Percentiles rank a stretch among this genome's conserved stretches.
Conservation (phyloP, 1,140 invertebrate species). For the Drosophila bocki region DNA sequence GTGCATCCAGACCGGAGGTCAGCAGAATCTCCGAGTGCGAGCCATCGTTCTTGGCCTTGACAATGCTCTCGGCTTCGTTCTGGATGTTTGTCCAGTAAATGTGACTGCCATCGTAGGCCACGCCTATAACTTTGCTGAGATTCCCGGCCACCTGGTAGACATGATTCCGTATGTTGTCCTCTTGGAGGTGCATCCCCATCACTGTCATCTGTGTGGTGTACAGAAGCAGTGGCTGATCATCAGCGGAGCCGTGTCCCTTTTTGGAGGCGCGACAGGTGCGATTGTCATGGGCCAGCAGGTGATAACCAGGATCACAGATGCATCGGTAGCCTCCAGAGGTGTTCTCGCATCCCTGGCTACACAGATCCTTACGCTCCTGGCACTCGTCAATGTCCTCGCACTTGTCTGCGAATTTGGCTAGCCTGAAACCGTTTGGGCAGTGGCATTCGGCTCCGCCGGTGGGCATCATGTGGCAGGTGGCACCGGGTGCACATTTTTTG, state of each 20-base stretch:
- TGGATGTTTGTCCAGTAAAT: slow-evolving; percentile 92
- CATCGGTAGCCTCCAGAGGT: slow-evolving; percentile 91
- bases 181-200: slow-evolving; percentile 85
- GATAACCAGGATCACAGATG: slow-evolving; percentile 91
- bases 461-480: slow-evolving; percentile 75
- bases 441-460: slow-evolving; percentile 85
- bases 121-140: slow-evolving; percentile 88
- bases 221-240: slow-evolving; percentile 87
- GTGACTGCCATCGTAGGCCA: slow-evolving; percentile 88
- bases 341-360: slow-evolving; percentile 94
- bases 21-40: slow-evolving; percentile 87
- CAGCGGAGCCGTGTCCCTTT: slow-evolving; percentile 83
- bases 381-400: slow-evolving; percentile 93
- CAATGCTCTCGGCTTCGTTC: slow-evolving; percentile 88
- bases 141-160: slow-evolving; percentile 85
- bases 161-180: slow-evolving; percentile 63
- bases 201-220: slow-evolving; percentile 87
- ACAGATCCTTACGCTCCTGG: slow-evolving; percentile 87
- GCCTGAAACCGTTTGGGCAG: slow-evolving; percentile 85
- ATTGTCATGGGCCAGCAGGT: slow-evolving; percentile 87
- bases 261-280: slow-evolving; percentile 88
- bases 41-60: slow-evolving; percentile 87
- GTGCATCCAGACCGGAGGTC: slow-evolving; percentile 89
- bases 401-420: slow-evolving; percentile 64
- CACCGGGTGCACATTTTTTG: slow-evolving; percentile 48